Conservation (phyloP, 2,888 invertebrate species). For the Pammene aurita region DNA sequence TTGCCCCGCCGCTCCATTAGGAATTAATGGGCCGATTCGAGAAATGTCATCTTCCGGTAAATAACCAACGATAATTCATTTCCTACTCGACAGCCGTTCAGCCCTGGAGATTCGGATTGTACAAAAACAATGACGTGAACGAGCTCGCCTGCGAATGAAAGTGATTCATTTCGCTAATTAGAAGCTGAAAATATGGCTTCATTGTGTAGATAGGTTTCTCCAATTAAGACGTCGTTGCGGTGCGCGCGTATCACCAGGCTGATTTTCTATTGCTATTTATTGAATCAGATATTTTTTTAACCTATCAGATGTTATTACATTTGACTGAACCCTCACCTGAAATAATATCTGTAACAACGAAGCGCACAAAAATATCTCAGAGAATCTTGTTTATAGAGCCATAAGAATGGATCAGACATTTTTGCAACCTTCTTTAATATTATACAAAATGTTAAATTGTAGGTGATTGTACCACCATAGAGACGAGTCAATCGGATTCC, state of each 20-base stretch:
- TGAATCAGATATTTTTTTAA: no score
- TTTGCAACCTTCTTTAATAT: no score
- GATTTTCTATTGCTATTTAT: not conserved
- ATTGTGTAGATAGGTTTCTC: conserved; percentile 37
- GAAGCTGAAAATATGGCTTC: conserved; percentile 60
- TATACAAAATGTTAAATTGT: no score
- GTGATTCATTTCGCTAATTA: conserved; percentile 70
- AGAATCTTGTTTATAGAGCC: no score
- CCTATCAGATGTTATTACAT: no score
- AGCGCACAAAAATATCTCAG: no score
- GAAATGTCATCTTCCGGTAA: conserved; percentile 81
- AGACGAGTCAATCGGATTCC: conserved; percentile 25
- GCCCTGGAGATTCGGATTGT: conserved; percentile 42
- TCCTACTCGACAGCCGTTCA: conserved; percentile 51
- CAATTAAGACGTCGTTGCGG: conserved; percentile 26
- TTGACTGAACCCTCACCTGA: no score
- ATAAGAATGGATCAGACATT: no score
- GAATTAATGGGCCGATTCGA: conserved; percentile 81
- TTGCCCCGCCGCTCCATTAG: conserved; percentile 77
- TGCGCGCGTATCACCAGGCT: not conserved
- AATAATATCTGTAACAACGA: no score
- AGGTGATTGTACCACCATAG: not conserved
- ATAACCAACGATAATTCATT: conserved; percentile 73
- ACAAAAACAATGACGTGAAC: conserved; percentile 56
- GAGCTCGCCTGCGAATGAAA: conserved; percentile 60